Evolutionary conservation across 2,888 invertebrate species (phyloP).

Genomic region (Seira sanloemensis): DNA sequence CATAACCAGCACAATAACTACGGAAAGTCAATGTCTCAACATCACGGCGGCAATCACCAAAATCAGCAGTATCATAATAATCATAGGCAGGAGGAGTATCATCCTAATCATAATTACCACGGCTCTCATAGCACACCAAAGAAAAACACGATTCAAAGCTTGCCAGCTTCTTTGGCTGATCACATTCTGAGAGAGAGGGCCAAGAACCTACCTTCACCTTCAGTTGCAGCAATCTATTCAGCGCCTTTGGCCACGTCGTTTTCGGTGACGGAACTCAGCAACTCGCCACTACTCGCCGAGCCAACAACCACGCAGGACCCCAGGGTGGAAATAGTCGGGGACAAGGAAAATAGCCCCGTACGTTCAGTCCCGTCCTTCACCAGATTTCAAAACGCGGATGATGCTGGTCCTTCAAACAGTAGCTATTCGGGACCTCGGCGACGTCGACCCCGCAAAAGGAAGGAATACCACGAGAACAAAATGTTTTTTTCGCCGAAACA

Average conservation of each 20-base stretch:
- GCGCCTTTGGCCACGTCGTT: conserved; percentile 60
- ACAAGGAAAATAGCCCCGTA: no score
- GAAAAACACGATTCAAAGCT: conserved; percentile 15
- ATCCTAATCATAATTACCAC: conserved; percentile 66
- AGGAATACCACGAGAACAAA: conserved; percentile 30
- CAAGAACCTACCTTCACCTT: neutral
- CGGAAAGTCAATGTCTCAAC: conserved; percentile 45
- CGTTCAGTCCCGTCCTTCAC: neutral
- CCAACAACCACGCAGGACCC: no score
- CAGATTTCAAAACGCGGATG: neutral
- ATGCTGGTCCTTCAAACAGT: neutral
- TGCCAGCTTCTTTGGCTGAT: conserved; percentile 16
- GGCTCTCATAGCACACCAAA: conserved; percentile 54
- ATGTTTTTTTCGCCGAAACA: conserved; percentile 52
- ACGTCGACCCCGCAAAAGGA: conserved; percentile 7
- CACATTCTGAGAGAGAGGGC: neutral
- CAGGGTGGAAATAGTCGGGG: no score
- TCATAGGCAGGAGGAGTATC: conserved; percentile 53
- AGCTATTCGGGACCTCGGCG: neutral
- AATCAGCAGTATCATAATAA: conserved; percentile 64
- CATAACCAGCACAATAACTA: conserved; percentile 59
- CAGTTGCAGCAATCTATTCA: conserved; percentile 30
- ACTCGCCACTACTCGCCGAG: neutral
- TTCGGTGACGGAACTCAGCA: conserved; percentile 50
- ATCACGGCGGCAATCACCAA: conserved; percentile 32